Conservation (phyloP, 1,140 invertebrate species). For the Caenorhabditis remanei region DNA sequence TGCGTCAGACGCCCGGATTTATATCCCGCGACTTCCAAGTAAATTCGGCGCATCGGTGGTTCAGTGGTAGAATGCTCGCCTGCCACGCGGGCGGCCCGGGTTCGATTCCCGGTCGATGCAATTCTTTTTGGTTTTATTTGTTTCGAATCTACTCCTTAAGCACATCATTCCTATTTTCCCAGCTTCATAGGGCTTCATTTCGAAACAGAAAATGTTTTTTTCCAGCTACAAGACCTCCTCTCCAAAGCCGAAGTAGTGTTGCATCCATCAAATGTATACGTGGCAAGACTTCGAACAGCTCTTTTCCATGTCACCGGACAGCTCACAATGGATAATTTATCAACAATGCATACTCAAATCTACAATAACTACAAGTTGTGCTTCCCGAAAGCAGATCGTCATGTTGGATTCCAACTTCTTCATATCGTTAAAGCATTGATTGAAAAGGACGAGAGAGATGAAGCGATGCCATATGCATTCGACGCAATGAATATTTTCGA, state of each 20-base stretch:
- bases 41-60: conserved; percentile 81
- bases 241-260: conserved; percentile 62
- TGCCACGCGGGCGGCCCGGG: conserved; percentile 90
- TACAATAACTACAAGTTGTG: conserved; percentile 69
- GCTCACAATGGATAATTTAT: conserved; percentile 60
- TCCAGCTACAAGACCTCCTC: conserved; percentile 61
- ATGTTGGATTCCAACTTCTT: conserved; percentile 68
- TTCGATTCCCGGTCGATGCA: conserved; percentile 89
- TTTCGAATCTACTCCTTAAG: too few relatives aligned
- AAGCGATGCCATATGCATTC: conserved; percentile 68
- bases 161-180: too few relatives aligned
- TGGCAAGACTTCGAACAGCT: conserved; percentile 66
- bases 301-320: conserved; percentile 66
- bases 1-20: too few relatives aligned
- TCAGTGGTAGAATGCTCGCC: conserved; percentile 93
- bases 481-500: conserved; percentile 70
- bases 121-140: conserved; percentile 63
- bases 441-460: conserved; percentile 66
- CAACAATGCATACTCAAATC: conserved; percentile 67
- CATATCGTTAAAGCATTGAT: conserved; percentile 68
- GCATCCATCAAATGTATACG: conserved; percentile 67
- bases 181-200: background rate
- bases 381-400: conserved; percentile 68
- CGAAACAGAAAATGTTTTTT: background rate
- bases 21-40: too few relatives aligned